phyloP scores from a whole-genome alignment of 1,140 invertebrate species.

The Lucilia cuprina region DNA sequence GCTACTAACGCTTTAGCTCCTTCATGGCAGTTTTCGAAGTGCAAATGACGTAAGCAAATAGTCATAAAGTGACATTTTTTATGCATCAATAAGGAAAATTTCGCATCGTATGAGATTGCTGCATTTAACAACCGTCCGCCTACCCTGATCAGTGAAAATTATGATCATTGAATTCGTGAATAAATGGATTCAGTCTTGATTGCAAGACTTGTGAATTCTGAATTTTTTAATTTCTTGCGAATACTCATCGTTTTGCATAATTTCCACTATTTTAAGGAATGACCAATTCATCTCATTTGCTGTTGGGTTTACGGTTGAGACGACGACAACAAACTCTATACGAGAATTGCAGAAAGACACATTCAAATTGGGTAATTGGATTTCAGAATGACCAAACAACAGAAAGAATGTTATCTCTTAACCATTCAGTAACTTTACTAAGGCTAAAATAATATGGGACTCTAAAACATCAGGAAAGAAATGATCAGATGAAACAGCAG shows the following conservation, averaged over 20 bases:
- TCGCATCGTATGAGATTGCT: constrained; percentile 28
- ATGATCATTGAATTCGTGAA: not conserved
- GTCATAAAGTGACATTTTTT: constrained; percentile 30
- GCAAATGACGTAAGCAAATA: constrained; percentile 22
- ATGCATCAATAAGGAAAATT: constrained; percentile 29
- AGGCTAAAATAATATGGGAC: no score
- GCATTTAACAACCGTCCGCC: constrained; percentile 25
- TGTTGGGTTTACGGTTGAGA: not conserved
- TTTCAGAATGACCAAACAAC: no score
- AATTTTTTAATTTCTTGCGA: constrained; percentile 20
- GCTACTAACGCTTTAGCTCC: constrained; percentile 24
- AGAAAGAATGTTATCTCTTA: no score
- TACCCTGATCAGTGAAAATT: constrained; percentile 24
- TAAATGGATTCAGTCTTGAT: not conserved
- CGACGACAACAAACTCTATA: no score
- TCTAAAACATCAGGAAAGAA: no score
- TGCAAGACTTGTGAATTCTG: not conserved
- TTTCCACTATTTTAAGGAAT: constrained; percentile 14
- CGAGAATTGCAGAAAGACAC: no score
- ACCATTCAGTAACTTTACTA: no score
- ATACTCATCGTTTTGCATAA: constrained; percentile 21
- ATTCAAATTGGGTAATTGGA: no score
- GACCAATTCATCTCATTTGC: constrained; percentile 3
- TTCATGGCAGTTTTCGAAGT: constrained; percentile 34
- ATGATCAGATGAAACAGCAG: no score